A percentile compares a stretch with the other conserved stretches of the same genome.
Conservation (phyloP, 2,797 vertebrate species). For the Arctocebus calabarensis region DNA sequence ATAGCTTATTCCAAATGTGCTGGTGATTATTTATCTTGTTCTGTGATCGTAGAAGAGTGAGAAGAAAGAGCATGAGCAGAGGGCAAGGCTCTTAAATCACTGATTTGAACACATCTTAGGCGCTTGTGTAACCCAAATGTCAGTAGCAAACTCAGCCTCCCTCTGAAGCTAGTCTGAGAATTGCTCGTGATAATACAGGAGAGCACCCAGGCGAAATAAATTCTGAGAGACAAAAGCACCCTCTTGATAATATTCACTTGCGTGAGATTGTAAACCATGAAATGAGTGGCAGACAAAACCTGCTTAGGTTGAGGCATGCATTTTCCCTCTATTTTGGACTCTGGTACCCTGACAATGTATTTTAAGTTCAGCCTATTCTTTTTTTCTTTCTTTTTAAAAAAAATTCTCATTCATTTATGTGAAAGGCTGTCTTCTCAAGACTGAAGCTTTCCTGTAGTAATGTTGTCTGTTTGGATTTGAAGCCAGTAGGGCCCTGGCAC, state of each 20-base stretch:
- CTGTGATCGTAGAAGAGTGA: neutral
- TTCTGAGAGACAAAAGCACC: neutral
- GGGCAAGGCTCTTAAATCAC: neutral
- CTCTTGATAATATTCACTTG: constrained; percentile 18
- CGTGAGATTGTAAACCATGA: constrained; percentile 11
- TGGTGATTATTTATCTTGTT: neutral
- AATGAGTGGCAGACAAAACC: constrained; percentile 58
- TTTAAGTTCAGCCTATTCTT: constrained; percentile 46
- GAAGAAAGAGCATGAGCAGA: neutral
- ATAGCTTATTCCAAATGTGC: neutral
- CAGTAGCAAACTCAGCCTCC: neutral
- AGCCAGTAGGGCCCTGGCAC: constrained; percentile 15
- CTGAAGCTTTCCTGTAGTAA: constrained; percentile 50
- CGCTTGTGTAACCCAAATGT: neutral
- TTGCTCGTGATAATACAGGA: neutral
- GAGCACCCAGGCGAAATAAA: neutral
- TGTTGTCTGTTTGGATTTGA: constrained; percentile 50
- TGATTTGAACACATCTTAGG: neutral
- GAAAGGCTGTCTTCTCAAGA: constrained; percentile 57
- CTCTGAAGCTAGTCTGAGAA: neutral
- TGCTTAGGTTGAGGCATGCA: constrained; percentile 17
- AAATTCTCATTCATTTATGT: constrained; percentile 63
- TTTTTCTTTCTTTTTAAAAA: neutral
- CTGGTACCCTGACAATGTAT: constrained; percentile 67
- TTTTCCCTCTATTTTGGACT: constrained; percentile 67